A percentile compares a stretch with the other conserved stretches of the same genome.
phyloP scores from a whole-genome alignment of 2,888 invertebrate genomes.

The Tenthredo amoena region DNA sequence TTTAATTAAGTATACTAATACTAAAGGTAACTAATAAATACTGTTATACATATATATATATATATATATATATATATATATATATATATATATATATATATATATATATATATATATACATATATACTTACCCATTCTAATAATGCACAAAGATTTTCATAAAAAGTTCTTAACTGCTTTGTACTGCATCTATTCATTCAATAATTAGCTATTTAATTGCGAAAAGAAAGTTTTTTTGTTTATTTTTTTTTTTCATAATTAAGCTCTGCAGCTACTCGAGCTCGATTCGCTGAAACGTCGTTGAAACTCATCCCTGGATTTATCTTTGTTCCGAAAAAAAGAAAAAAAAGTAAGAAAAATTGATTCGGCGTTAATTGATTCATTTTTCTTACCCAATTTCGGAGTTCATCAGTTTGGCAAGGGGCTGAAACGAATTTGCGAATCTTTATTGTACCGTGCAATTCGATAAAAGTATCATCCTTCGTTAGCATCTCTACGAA shows the following conservation, averaged over 20 bases:
- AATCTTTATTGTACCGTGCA: background rate
- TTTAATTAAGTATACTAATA: slow-evolving; percentile 14
- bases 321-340: background rate
- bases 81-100: background rate
- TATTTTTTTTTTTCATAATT: background rate
- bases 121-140: background rate
- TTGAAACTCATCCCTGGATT: background rate
- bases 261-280: background rate
- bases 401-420: background rate
- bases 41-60: background rate
- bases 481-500: background rate
- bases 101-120: too few species aligned
- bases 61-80: background rate
- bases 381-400: background rate
- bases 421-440: background rate
- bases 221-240: background rate
- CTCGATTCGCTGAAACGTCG: background rate
- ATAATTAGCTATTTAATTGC: slow-evolving; percentile 14
- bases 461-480: background rate
- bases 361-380: background rate
- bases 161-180: background rate
- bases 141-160: slow-evolving; percentile 2
- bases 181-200: slow-evolving; percentile 4
- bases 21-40: background rate
- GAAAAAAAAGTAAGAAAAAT: background rate